A percentile compares a stretch with the other conserved stretches of the same genome.
phyloP scores from a whole-genome alignment of 2,113 vertebrate genomes.

The Thalassarche chlororhynchos region DNA sequence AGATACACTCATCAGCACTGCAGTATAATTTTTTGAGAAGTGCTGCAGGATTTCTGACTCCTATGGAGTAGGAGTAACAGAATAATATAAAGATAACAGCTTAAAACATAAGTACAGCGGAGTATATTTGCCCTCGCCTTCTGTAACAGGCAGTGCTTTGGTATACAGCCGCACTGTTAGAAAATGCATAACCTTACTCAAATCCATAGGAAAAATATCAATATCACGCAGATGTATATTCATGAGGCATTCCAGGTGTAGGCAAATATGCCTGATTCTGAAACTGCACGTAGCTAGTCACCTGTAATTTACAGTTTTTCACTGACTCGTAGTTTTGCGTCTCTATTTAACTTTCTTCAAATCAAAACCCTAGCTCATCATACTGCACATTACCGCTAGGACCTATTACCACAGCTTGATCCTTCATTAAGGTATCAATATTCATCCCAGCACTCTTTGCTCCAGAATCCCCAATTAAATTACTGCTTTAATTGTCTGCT shows the following conservation, averaged over 20 bases:
- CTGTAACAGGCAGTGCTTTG: not conserved
- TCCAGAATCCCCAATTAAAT: constrained; percentile 59
- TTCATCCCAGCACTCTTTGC: constrained; percentile 44
- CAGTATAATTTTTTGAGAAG: not conserved
- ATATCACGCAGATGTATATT: not conserved
- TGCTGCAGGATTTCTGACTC: constrained; percentile 24
- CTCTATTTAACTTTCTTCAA: constrained; percentile 8
- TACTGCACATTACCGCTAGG: constrained; percentile 13
- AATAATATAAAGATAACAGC: constrained; percentile 6
- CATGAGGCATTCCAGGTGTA: not conserved
- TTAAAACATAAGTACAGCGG: not conserved
- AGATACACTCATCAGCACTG: constrained; percentile 25
- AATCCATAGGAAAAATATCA: not conserved
- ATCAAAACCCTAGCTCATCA: not conserved
- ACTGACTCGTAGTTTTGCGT: not conserved
- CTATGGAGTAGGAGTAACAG: constrained; percentile 6
- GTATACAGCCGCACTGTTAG: not conserved
- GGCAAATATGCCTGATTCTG: not conserved
- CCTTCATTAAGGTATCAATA: constrained; percentile 64
- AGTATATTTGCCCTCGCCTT: not conserved
- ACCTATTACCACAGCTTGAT: constrained; percentile 49
- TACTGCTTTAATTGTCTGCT: constrained; percentile 63
- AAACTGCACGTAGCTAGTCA: not conserved
- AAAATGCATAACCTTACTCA: not conserved
- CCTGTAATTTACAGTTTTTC: not conserved